Percentiles rank a stretch among this genome's conserved stretches.
Conservation (phyloP, 2,888 invertebrate species). For the Dendrolimus pini region DNA sequence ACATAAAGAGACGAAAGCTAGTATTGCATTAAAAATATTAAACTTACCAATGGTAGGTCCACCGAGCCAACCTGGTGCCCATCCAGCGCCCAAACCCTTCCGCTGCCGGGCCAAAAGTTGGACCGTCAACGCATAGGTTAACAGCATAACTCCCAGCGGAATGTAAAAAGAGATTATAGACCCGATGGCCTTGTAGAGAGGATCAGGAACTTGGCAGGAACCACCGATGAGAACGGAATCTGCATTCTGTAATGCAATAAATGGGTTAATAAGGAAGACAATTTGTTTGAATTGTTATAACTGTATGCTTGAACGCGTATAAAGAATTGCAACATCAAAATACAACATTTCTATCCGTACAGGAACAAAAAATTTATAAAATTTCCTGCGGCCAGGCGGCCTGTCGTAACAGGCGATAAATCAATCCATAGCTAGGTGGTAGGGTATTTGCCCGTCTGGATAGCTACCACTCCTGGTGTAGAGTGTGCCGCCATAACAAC, state of each 20-base stretch:
- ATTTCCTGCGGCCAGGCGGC: too few relatives aligned
- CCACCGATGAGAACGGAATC: slow-evolving; percentile 89
- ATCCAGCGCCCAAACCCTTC: slow-evolving; percentile 81
- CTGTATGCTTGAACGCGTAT: too few relatives aligned
- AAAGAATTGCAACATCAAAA: too few relatives aligned
- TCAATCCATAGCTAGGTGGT: too few relatives aligned
- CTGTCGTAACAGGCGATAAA: too few relatives aligned
- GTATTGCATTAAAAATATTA: neutral
- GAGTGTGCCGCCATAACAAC: too few relatives aligned
- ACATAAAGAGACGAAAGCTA: too few relatives aligned
- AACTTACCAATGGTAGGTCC: slow-evolving; percentile 75
- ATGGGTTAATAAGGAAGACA: neutral
- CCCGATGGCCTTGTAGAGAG: slow-evolving; percentile 93
- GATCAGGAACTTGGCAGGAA: slow-evolving; percentile 91
- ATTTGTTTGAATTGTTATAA: too few relatives aligned
- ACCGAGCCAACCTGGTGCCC: slow-evolving; percentile 87
- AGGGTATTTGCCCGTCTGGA: too few relatives aligned
- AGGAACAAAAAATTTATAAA: too few relatives aligned
- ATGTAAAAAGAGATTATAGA: slow-evolving; percentile 98
- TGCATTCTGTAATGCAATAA: slow-evolving; percentile 80
- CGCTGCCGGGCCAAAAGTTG: slow-evolving; percentile 89
- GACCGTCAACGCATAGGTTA: slow-evolving; percentile 96
- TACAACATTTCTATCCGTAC: too few relatives aligned
- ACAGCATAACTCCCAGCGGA: slow-evolving; percentile 94
- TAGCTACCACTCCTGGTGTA: too few relatives aligned